phyloP scores from a whole-genome alignment of 2,888 invertebrate species.

The Lasiommata megera region DNA sequence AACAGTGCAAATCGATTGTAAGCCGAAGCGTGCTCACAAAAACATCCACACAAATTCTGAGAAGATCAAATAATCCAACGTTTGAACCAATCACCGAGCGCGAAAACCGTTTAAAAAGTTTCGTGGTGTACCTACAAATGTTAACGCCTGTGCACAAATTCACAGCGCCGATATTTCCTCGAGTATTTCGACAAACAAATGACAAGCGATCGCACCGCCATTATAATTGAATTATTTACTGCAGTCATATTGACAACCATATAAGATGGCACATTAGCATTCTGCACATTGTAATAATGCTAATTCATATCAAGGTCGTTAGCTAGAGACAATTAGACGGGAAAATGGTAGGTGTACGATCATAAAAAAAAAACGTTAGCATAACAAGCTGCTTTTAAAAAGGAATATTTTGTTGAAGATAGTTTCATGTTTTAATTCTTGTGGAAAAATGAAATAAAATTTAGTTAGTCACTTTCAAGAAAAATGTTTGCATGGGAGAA shows the following conservation, averaged over 20 bases:
- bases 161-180: constrained; percentile 7
- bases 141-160: constrained; percentile 3
- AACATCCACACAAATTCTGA: constrained; percentile 15
- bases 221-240: constrained; percentile 6
- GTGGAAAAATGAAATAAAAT: too few relatives aligned
- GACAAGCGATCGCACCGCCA: constrained; percentile 2
- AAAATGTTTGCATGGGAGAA: too few relatives aligned
- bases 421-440: too few relatives aligned
- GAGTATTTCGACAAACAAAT: background rate
- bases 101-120: constrained; percentile 1
- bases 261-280: constrained; percentile 47
- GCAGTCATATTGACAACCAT: constrained; percentile 24
- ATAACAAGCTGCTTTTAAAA: too few relatives aligned
- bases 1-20: constrained; percentile 10
- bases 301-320: constrained; percentile 49
- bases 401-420: too few relatives aligned
- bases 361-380: background rate
- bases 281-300: constrained; percentile 42
- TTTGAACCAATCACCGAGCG: constrained; percentile 6
- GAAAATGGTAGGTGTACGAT: constrained; percentile 12
- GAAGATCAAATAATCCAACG: constrained; percentile 16
- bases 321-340: constrained; percentile 40
- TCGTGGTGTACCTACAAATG: background rate
- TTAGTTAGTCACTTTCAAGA: too few relatives aligned
- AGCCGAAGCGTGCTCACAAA: constrained; percentile 4